Conservation (phyloP, 37 sponge, comb jelly and placozoan species). For the Diacarnus erythraeanus region DNA sequence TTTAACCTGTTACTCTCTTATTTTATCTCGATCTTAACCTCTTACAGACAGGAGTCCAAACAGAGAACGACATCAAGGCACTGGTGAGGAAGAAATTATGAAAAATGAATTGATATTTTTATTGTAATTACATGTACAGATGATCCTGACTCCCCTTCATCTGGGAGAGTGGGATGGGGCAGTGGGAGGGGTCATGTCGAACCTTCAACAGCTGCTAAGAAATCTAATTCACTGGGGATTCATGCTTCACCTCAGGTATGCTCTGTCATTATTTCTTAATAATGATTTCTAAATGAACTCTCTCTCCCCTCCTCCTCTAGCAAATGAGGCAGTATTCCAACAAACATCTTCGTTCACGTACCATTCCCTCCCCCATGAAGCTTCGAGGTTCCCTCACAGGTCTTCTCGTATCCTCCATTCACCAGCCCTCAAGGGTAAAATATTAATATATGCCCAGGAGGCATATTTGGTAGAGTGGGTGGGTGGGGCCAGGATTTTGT, state of each 20-base stretch:
- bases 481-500: not conserved
- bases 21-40: no score
- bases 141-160: not conserved
- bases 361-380: slow-evolving; percentile 3
- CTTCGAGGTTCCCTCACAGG: not conserved
- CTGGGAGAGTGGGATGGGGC: not conserved
- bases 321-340: no score
- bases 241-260: not conserved
- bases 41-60: not conserved
- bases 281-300: no score
- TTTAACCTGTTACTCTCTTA: no score
- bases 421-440: not conserved
- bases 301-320: no score
- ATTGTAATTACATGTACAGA: no score
- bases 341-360: no score
- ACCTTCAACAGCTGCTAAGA: not conserved
- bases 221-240: not conserved
- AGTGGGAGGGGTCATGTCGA: not conserved
- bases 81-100: not conserved
- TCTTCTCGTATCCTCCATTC: not conserved
- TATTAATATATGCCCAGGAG: not conserved
- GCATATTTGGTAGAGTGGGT: not conserved
- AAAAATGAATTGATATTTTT: no score
- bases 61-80: not conserved
- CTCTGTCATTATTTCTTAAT: not conserved